Conservation (phyloP, 1,140 invertebrate species). For the Sitodiplosis mosellana region DNA sequence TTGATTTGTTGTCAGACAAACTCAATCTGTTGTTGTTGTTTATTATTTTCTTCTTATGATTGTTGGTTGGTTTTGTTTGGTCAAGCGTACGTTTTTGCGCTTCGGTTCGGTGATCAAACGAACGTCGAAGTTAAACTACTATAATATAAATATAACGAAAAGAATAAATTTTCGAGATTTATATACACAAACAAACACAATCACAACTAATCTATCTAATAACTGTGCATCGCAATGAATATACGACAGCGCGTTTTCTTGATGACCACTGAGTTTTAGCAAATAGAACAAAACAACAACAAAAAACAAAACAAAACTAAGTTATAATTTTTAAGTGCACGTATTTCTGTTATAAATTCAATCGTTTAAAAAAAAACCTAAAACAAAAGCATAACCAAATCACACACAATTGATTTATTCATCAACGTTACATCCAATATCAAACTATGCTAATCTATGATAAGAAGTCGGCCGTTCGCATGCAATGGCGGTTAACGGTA, state of each 20-base stretch:
- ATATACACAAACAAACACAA: no score
- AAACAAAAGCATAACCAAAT: background rate
- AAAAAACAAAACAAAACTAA: no score
- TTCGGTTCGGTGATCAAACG: no score
- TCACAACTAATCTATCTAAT: no score
- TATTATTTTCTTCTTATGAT: background rate
- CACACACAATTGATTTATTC: background rate
- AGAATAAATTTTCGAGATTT: no score
- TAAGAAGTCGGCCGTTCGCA: slow-evolving; percentile 20
- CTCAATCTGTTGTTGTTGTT: background rate
- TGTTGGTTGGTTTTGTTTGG: background rate
- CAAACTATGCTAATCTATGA: no score
- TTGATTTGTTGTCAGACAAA: background rate
- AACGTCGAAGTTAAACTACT: no score
- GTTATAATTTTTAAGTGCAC: background rate
- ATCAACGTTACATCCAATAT: background rate
- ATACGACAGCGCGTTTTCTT: background rate
- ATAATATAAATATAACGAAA: no score
- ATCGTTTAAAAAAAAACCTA: background rate
- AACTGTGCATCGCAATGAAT: no score
- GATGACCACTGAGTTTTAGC: background rate
- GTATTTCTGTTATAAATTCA: background rate
- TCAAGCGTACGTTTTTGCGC: background rate
- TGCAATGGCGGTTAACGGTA: slow-evolving; percentile 25
- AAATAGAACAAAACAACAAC: no score